Conservation (phyloP, 2,113 vertebrate genomes). For the Varanus komodoensis region DNA sequence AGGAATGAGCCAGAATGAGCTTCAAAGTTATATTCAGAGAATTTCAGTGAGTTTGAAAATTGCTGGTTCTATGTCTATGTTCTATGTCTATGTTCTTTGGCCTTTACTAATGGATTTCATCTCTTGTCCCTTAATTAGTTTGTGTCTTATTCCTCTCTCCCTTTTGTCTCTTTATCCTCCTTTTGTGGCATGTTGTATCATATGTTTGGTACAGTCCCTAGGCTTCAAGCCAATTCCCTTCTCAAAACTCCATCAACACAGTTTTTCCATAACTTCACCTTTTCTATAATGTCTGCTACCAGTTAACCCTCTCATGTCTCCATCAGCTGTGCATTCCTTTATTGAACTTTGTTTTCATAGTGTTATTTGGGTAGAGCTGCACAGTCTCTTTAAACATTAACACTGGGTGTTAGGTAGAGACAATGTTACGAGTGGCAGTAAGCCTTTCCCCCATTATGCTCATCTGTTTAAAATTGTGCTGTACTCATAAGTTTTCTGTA, state of each 20-base stretch:
- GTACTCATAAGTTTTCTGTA: not conserved
- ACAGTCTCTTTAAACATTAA: not conserved
- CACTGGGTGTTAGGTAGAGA: accelerated
- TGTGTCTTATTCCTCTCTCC: not conserved
- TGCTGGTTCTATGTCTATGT: too few relatives aligned
- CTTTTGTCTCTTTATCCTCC: too few relatives aligned
- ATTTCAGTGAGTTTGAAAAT: too few relatives aligned
- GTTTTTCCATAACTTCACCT: not conserved
- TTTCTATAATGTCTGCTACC: not conserved
- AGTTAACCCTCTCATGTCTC: not conserved
- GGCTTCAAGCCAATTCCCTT: not conserved
- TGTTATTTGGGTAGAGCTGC: not conserved
- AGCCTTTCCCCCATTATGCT: not conserved
- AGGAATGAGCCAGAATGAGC: too few relatives aligned
- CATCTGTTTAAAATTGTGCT: not conserved
- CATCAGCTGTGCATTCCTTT: not conserved
- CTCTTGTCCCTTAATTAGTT: not conserved
- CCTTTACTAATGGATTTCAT: not conserved
- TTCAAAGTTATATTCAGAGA: too few relatives aligned
- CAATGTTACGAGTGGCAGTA: not conserved
- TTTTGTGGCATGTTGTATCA: not conserved
- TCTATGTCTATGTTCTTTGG: not conserved
- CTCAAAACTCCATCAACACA: not conserved
- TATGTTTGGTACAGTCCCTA: not conserved
- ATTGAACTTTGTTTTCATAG: not conserved